A percentile compares a stretch with the other conserved stretches of the same genome.
Conservation (phyloP, 2,797 vertebrate species). For the Brachymystax lenok region DNA sequence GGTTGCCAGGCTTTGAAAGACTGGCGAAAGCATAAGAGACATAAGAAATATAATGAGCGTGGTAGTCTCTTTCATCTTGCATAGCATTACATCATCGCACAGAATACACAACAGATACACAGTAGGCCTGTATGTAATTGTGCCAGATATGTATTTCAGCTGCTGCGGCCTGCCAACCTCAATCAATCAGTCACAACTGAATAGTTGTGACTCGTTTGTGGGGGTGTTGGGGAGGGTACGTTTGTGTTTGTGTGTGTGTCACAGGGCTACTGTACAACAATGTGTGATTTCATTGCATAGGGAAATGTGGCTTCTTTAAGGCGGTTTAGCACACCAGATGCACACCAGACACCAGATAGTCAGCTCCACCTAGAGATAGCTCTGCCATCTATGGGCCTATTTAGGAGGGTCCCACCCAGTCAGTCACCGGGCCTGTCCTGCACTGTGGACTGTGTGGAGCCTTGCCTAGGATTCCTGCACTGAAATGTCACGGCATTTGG, state of each 20-base stretch:
- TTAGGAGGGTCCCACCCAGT: not conserved
- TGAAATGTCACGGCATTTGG: constrained; percentile 35
- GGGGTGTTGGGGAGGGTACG: not conserved
- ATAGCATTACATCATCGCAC: constrained; percentile 32
- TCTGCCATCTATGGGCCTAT: not conserved
- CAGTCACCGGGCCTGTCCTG: not conserved
- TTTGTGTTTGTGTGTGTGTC: not conserved
- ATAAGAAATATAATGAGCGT: constrained; percentile 22
- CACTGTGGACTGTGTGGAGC: not conserved
- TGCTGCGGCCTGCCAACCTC: not conserved
- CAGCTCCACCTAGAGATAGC: too few species aligned
- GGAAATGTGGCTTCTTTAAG: not conserved
- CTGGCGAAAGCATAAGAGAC: too few species aligned
- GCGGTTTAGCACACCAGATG: too few species aligned
- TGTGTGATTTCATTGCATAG: not conserved
- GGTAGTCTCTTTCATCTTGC: constrained; percentile 11
- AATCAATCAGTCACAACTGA: not conserved
- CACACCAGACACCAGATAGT: too few species aligned
- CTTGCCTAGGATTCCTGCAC: not conserved
- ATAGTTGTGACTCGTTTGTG: not conserved
- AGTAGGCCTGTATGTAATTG: not conserved
- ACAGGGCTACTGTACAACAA: not conserved
- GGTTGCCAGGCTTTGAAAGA: constrained; percentile 34
- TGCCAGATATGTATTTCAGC: too few species aligned
- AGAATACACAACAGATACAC: constrained; percentile 15